Evolutionary conservation across 2,797 vertebrate genomes (phyloP).

Genomic region (Valencia hispanica): DNA sequence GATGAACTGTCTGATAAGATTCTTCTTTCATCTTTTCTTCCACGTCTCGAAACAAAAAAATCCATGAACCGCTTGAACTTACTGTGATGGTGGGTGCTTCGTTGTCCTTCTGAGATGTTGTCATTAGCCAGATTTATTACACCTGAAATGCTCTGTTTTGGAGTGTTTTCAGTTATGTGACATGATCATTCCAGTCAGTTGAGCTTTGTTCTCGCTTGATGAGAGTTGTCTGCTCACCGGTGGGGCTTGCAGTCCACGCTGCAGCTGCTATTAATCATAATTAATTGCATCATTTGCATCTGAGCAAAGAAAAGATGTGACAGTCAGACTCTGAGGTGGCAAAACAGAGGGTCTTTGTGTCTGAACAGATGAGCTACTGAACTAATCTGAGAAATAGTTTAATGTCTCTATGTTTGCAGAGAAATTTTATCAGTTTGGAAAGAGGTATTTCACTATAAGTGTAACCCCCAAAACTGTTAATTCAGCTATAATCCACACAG

Average conservation of each 20-base stretch:
- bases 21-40: slow-evolving; percentile 34
- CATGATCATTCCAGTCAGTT: slow-evolving; percentile 15
- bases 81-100: background rate
- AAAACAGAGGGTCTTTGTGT: slow-evolving; percentile 9
- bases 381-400: background rate
- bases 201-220: slow-evolving; percentile 1
- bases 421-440: background rate
- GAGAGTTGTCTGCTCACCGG: slow-evolving; percentile 6
- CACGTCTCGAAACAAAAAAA: slow-evolving; percentile 3
- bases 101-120: slow-evolving; percentile 20
- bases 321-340: slow-evolving; percentile 29
- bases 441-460: background rate
- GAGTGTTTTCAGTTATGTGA: slow-evolving; percentile 14
- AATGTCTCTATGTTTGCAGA: background rate
- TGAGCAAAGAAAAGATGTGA: slow-evolving; percentile 12
- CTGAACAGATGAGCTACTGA: background rate
- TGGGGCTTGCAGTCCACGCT: slow-evolving; percentile 3
- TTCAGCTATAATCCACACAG: background rate
- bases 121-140: slow-evolving; percentile 17
- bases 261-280: slow-evolving; percentile 40
- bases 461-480: background rate
- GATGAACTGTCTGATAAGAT: slow-evolving; percentile 16
- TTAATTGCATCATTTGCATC: slow-evolving; percentile 52
- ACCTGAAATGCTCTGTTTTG: slow-evolving; percentile 14
- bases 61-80: slow-evolving; percentile 31